A percentile compares a stretch with the other conserved stretches of the same genome.
Conservation (phyloP, 2,113 vertebrate species). For the Chitala chitala region DNA sequence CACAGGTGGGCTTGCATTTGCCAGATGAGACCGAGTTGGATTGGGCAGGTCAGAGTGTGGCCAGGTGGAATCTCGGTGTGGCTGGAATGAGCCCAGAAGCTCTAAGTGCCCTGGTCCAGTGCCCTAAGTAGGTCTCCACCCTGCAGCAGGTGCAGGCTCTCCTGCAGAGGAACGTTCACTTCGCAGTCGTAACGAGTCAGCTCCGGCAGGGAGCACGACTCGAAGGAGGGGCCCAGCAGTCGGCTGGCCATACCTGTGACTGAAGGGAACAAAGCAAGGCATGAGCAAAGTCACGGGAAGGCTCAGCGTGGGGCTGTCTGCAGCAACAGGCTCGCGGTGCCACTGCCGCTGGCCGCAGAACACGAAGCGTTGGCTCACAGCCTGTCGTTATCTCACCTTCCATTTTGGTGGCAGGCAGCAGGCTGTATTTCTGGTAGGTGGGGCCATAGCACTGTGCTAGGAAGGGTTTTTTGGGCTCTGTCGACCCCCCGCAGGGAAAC, state of each 20-base stretch:
- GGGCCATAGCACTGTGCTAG: slow-evolving; percentile 57
- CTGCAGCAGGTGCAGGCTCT: slow-evolving; percentile 85
- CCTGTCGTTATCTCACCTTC: slow-evolving; percentile 63
- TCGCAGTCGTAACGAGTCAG: slow-evolving; percentile 96
- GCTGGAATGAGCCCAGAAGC: not conserved
- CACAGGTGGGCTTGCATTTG: slow-evolving; percentile 1
- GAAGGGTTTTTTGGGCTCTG: slow-evolving; percentile 51
- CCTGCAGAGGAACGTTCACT: slow-evolving; percentile 87
- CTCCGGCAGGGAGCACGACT: slow-evolving; percentile 80
- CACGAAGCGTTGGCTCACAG: not conserved
- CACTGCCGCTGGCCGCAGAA: not conserved
- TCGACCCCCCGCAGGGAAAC: slow-evolving; percentile 47
- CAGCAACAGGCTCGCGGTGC: not conserved
- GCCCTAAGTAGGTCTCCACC: slow-evolving; percentile 88
- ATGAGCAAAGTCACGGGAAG: not conserved
- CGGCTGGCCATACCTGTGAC: slow-evolving; percentile 75
- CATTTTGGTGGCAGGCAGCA: slow-evolving; percentile 60
- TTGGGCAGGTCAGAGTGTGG: not conserved
- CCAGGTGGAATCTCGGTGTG: no score
- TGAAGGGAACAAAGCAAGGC: not conserved
- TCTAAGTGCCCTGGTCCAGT: slow-evolving; percentile 86
- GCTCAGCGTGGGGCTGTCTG: not conserved
- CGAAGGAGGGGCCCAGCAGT: slow-evolving; percentile 78
- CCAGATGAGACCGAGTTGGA: not conserved
- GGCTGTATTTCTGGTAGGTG: slow-evolving; percentile 65